Base-by-base conservation (phyloP, 2,113 vertebrate species). In the Peromyscus maniculatus region DNA sequence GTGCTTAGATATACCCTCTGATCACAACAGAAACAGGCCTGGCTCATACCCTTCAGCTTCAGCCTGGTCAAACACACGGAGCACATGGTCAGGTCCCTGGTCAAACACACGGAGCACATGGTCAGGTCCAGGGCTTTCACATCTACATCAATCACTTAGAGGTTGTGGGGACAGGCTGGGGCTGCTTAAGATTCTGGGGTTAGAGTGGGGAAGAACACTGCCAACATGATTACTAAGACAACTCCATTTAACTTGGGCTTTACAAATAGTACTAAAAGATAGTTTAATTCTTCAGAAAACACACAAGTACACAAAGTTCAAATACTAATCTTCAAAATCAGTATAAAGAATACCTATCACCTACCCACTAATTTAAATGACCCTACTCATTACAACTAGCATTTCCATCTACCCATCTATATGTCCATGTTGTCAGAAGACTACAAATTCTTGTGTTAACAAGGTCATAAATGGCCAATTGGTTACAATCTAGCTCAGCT, bases 371-470 rank as follows among this genome's bases (percentile, higher is more conserved):
- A 91, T 62, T 96, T 93, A 89, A 97, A 93, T 88, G 39, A 4
- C 5, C 80, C 26, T n/a, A 92, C n/a, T 94, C 83, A 87, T 55
- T 86, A 79, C 78, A 75, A 66, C 22, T 87, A 89, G 72, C 69
- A 87, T 64, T 66, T 72, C 71, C 62, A 71, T 36, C 52, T 87
- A 89, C 39, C 95, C 31, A 59, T 17, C 49, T 90, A 94, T n/a
- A 97, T 89, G 90, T 15, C 91, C 4, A 96, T 36, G 69, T 66
- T 49, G 26, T 64, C 90, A 79, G 92, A 87, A 93, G 71, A 97
- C 87, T 55, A 95, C 91, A 89, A 86, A 94, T 52, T 75, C 46
- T 6, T 59, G 46, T 80, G 33, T 15, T 89, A 96, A 96, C 87
- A 97, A 91, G 52, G 86, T 4, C 33, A 31, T 84, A 89, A 74